A percentile compares a stretch with the other conserved stretches of the same genome.
Evolutionary conservation across 2,888 invertebrate species (phyloP).

Genomic region (Sabellastarte sp.): DNA sequence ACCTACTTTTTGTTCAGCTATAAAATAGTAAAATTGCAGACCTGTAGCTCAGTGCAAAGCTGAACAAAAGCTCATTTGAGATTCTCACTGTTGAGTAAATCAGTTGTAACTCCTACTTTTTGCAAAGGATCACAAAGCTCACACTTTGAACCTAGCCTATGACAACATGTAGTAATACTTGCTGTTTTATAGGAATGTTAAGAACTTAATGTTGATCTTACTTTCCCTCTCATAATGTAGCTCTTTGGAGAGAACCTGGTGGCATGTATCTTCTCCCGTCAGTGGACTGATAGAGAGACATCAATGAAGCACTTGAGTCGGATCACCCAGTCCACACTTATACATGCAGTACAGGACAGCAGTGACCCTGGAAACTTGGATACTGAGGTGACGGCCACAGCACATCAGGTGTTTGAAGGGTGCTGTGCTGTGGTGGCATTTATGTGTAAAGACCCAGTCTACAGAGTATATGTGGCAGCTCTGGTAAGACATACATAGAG

Average conservation of each 20-base stretch:
- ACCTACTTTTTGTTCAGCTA: too few relatives aligned
- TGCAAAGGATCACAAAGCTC: too few relatives aligned
- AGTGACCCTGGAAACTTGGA: constrained; percentile 39
- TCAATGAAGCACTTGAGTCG: constrained; percentile 52
- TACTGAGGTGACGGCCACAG: constrained; percentile 37
- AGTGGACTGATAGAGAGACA: constrained; percentile 58
- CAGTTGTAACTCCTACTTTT: too few relatives aligned
- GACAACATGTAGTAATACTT: too few relatives aligned
- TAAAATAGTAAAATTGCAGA: too few relatives aligned
- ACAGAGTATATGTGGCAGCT: constrained; percentile 58
- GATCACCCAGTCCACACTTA: constrained; percentile 44
- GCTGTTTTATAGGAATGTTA: too few relatives aligned
- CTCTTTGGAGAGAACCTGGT: constrained; percentile 58
- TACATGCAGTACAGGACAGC: constrained; percentile 45
- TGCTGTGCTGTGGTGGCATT: constrained; percentile 57
- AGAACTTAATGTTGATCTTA: too few relatives aligned
- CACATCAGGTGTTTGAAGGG: constrained; percentile 46
- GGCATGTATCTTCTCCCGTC: constrained; percentile 57
- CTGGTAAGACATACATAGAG: constrained; percentile 48
- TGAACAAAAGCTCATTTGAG: too few relatives aligned
- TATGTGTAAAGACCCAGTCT: constrained; percentile 60
- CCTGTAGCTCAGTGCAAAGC: too few relatives aligned
- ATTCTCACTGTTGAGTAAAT: too few relatives aligned
- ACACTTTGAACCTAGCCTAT: too few relatives aligned
- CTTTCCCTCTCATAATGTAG: neutral